A percentile compares a stretch with the other conserved stretches of the same genome.
These are phyloP conservation scores for Pluvianellus socialis DNA, from an alignment of 2,113 vertebrate genomes.

Conservation along the genomic window DNA sequence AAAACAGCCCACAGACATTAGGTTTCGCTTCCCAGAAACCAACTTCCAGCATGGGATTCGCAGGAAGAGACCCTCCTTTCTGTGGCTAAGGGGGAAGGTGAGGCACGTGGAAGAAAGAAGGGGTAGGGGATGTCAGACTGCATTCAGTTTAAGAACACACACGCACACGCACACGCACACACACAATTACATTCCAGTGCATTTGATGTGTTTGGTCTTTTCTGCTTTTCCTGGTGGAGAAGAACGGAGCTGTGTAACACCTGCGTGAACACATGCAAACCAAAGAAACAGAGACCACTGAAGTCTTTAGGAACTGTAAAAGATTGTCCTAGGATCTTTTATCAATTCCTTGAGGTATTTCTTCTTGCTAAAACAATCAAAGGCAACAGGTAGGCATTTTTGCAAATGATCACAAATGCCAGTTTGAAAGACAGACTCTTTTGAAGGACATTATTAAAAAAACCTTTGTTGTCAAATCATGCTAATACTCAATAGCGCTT, in stretches of 20 bases:
- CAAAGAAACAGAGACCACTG: conserved; percentile 61
- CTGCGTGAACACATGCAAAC: conserved; percentile 47
- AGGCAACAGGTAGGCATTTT: conserved; percentile 56
- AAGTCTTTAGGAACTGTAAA: conserved; percentile 60
- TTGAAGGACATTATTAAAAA: conserved; percentile 26
- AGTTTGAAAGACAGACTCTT: conserved; percentile 30
- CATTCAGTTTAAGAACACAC: conserved; percentile 47
- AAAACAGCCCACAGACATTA: conserved; percentile 56
- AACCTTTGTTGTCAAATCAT: conserved; percentile 8
- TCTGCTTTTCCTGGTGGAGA: conserved; percentile 60
- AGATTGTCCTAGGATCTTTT: conserved; percentile 44
- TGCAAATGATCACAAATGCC: conserved; percentile 24
- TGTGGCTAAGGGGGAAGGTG: conserved; percentile 49
- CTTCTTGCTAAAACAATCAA: conserved; percentile 57
- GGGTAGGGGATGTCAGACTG: conserved; percentile 43
- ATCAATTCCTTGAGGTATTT: conserved; percentile 67
- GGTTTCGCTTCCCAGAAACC: conserved; percentile 67
- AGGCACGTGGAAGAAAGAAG: conserved; percentile 53
- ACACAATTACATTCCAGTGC: conserved; percentile 67
- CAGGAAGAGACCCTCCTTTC: conserved; percentile 62
- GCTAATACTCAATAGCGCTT: background rate
- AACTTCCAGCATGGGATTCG: conserved; percentile 70
- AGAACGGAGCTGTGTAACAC: conserved; percentile 57
- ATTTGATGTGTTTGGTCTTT: conserved; percentile 70
- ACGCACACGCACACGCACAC: background rate